Conservation (phyloP, 2,113 vertebrate species). For the Brevimyrus niger region DNA sequence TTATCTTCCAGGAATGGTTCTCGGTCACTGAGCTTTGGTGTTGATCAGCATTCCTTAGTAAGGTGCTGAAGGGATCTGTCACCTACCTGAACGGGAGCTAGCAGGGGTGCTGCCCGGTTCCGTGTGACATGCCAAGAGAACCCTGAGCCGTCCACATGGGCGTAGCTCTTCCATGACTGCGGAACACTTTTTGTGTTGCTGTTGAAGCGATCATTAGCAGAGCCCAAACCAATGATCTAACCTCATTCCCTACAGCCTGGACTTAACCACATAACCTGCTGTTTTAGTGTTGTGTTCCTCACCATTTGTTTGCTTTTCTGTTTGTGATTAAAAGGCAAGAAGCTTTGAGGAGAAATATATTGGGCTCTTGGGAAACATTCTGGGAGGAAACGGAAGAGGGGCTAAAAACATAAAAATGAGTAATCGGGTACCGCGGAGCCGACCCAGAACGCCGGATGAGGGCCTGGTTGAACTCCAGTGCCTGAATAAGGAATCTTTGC, state of each 20-base stretch:
- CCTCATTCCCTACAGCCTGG: neutral
- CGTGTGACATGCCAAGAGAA: neutral
- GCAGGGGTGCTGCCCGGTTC: neutral
- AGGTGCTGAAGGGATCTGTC: neutral
- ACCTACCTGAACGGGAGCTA: neutral
- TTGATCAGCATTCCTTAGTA: neutral
- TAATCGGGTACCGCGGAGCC: too few relatives aligned
- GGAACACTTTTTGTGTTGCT: neutral
- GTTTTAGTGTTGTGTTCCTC: neutral
- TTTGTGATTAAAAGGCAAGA: neutral
- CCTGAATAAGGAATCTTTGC: neutral
- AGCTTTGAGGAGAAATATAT: neutral
- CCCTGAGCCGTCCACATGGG: neutral
- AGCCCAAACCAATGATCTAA: neutral
- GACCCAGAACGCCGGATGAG: neutral
- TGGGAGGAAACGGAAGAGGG: neutral
- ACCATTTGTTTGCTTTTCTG: neutral
- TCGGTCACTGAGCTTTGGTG: neutral
- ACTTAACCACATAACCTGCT: neutral
- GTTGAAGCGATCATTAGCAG: neutral
- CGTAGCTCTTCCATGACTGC: neutral
- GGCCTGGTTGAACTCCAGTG: neutral
- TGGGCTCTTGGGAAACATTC: neutral
- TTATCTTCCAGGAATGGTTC: neutral
- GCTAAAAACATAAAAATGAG: neutral